Evolutionary conservation across 2,888 invertebrate genomes (phyloP), one percentile per base, ranked within the genome.

Genomic region (Nemapogon koenigi): DNA sequence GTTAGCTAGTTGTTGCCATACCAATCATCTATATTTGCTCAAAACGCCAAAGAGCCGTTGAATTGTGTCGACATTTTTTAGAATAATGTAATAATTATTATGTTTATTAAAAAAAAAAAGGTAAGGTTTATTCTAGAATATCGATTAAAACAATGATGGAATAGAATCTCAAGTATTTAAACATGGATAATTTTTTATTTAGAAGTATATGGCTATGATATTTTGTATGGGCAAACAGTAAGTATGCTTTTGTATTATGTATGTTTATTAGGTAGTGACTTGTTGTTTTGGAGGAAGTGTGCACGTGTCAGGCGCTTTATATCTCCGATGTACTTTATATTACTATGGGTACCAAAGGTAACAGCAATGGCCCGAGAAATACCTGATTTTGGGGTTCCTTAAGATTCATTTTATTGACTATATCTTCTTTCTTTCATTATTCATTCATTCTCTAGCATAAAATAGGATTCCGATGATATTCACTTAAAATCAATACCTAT

Each of bases 21-120:
- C 19, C 10, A 16, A 8, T 52, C 49, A 47, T 44, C 55, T 53
- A 51, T 51, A 59, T 69, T 76, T 76, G 76, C 76, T 76, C 76
- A 76, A 76, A 55, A 59, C 65, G 71, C 76, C 76, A 76, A 76
- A 76, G 76, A 73, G 57, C 56, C 50, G 3, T 14, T 16, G n/a
- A 31, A 31, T 14, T n/a, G n/a, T n/a, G n/a, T n/a, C n/a, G n/a
- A n/a, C n/a, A n/a, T n/a, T n/a, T n/a, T n/a, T n/a, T n/a, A n/a
- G n/a, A n/a, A n/a, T n/a, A n/a, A n/a, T n/a, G n/a, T n/a, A n/a
- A n/a, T 42, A 49, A 43, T 49, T 49, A 43, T 36, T 46, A 41
- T 47, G 39, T 46, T 48, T 45, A 43, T n/a, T n/a, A n/a, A n/a
- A n/a, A n/a, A n/a, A n/a, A n/a, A n/a, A n/a, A n/a, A n/a, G n/a